These are phyloP conservation scores for Netelia fuscicornis DNA, from an alignment of 2,888 invertebrate genomes.

Conservation along the genomic window DNA sequence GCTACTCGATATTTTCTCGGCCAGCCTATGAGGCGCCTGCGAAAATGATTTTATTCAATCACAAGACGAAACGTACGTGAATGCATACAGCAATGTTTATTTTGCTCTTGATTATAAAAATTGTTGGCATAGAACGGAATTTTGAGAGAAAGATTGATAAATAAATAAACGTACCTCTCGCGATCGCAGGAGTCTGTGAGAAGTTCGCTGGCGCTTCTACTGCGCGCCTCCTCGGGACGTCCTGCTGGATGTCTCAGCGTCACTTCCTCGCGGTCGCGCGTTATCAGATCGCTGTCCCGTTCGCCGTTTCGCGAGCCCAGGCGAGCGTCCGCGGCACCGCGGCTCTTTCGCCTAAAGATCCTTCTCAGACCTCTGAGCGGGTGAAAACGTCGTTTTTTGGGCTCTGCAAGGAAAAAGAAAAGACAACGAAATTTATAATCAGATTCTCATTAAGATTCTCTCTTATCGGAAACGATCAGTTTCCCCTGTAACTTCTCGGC, in stretches of 20 bases:
- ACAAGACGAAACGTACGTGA: slow-evolving; percentile 8
- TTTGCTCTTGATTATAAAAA: slow-evolving; percentile 9
- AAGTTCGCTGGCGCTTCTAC: slow-evolving; percentile 89
- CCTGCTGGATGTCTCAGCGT: slow-evolving; percentile 86
- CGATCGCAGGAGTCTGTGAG: slow-evolving; percentile 86
- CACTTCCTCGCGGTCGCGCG: slow-evolving; percentile 84
- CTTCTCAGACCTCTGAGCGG: slow-evolving; percentile 89
- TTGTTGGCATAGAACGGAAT: slow-evolving; percentile 13
- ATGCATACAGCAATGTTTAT: neutral
- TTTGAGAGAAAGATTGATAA: slow-evolving; percentile 5
- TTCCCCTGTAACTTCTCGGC: no score
- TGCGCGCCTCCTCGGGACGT: slow-evolving; percentile 84
- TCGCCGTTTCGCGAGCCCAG: slow-evolving; percentile 81
- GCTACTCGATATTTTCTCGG: slow-evolving; percentile 73
- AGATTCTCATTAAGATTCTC: slow-evolving; percentile 24
- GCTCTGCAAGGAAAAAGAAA: slow-evolving; percentile 80
- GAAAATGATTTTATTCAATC: slow-evolving; percentile 62
- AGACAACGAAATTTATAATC: neutral
- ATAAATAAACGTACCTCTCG: slow-evolving; percentile 75
- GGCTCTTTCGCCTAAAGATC: slow-evolving; percentile 89
- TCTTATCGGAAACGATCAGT: no score
- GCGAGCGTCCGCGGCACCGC: slow-evolving; percentile 84
- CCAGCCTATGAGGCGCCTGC: slow-evolving; percentile 66
- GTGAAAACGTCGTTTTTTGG: slow-evolving; percentile 88
- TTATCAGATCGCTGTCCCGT: slow-evolving; percentile 74